A percentile compares a stretch with the other conserved stretches of the same genome.
These are phyloP conservation scores for Chalcosyrphus nemorum DNA, from an alignment of 2,888 invertebrate genomes.

Conservation along the genomic window DNA sequence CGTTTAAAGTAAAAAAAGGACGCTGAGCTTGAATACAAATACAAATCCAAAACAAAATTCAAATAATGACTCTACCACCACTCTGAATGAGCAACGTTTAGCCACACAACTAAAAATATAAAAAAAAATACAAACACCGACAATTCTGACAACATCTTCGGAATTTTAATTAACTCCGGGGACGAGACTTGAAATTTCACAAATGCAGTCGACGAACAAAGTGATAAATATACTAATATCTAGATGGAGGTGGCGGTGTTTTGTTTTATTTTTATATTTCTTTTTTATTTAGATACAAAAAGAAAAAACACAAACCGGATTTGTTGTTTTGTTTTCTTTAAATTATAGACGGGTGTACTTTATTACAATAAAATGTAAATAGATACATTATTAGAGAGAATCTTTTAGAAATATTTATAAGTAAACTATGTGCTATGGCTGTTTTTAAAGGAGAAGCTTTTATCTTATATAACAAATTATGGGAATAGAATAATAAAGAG, in stretches of 20 bases:
- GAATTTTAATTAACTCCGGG: conserved; percentile 30
- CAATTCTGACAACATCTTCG: conserved; percentile 23
- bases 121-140: conserved; percentile 10
- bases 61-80: neutral
- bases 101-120: neutral
- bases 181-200: neutral
- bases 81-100: conserved; percentile 10
- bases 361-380: conserved; percentile 2
- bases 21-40: too few relatives aligned
- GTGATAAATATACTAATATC: conserved; percentile 1
- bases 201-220: conserved; percentile 20
- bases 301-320: conserved; percentile 14
- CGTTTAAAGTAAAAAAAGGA: neutral
- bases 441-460: too few relatives aligned
- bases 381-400: neutral
- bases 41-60: conserved; percentile 4
- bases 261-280: neutral
- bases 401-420: neutral
- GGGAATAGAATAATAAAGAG: too few relatives aligned
- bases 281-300: neutral
- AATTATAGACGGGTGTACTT: neutral
- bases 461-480: too few relatives aligned
- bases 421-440: too few relatives aligned
- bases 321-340: neutral
- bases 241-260: neutral